Conservation (phyloP, 2,113 vertebrate genomes). For the Antigone vipio region DNA sequence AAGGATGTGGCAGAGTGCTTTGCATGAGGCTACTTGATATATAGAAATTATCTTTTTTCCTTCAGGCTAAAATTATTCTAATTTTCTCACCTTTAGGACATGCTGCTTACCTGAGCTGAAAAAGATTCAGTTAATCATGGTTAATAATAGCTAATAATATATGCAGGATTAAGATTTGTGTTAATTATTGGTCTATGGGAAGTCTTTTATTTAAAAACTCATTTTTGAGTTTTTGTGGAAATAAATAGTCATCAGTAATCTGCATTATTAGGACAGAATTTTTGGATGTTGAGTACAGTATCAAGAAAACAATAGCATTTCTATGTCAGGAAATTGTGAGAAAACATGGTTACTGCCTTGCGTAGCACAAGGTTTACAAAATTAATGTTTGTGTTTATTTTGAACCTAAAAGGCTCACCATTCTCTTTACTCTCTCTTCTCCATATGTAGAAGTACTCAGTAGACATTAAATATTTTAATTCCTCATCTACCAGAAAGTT, state of each 20-base stretch:
- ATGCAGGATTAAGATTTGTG: neutral
- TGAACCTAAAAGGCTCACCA: neutral
- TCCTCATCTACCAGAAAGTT: neutral
- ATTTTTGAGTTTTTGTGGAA: neutral
- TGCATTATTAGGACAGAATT: neutral
- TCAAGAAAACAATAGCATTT: neutral
- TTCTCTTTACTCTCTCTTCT: neutral
- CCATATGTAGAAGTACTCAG: neutral
- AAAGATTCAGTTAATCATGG: neutral
- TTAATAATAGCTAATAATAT: neutral
- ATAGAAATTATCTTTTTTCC: neutral
- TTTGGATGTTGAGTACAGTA: neutral
- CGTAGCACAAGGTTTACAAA: neutral
- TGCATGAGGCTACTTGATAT: neutral
- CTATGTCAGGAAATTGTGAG: neutral
- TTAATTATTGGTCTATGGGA: neutral
- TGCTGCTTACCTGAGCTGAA: neutral
- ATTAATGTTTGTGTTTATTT: neutral
- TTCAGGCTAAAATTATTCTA: neutral
- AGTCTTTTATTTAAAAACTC: neutral
- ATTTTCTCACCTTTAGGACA: neutral
- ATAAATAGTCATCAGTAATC: neutral
- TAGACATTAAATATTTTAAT: neutral
- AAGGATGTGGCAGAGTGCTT: neutral
- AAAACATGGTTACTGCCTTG: neutral